Evolutionary conservation across 1,140 invertebrate genomes (phyloP), one percentile per base, ranked within the genome.

Genomic region (Heliconius nattereri): DNA sequence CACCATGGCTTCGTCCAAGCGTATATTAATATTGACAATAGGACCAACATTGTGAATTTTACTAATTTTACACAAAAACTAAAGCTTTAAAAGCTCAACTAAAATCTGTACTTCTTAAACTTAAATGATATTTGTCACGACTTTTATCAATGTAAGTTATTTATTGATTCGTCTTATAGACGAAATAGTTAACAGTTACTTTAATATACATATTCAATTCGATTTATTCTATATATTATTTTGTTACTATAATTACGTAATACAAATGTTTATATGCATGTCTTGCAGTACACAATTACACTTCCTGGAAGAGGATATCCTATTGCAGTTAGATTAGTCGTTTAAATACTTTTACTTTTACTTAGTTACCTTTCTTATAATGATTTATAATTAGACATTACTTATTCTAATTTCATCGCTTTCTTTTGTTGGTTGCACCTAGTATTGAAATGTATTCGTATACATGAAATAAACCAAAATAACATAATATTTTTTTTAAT

Each of bases 301-400:
- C 26, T 66, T 66, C 60, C 60, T n/a, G 26, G 60, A 66, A 66
- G 60, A 66, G 60, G 60, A 66, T 66, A 26, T 66, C 60, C 60
- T 66, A 23, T 23, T 66, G 60, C 60, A 66, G 26, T 66, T 66
- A 66, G 60, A 66, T 29, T 66, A 29, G 60, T 66, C n/a, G 3
- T 29, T 66, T 66, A 66, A 66, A 66, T 66, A 26, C 60, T 66
- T 66, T 66, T 66, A 66, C 26, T 66, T 29, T 66, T 66, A 66
- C 60, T 29, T 0, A 29, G 20, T 57, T n/a, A 11, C 54, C n/a
- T 20, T 57, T 57, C n/a, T 20, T 57, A 57, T 9, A 7, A 57
- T 57, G 23, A 57, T 23, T 57, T 57, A n/a, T 57, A 57, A n/a
- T 57, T 23, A 20, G 5, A 52, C 16, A 52, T 23, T 57, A 57